Evolutionary conservation across 2,888 invertebrate genomes (phyloP), one percentile per base, ranked within the genome.

Genomic region (Philereme vetulata): DNA sequence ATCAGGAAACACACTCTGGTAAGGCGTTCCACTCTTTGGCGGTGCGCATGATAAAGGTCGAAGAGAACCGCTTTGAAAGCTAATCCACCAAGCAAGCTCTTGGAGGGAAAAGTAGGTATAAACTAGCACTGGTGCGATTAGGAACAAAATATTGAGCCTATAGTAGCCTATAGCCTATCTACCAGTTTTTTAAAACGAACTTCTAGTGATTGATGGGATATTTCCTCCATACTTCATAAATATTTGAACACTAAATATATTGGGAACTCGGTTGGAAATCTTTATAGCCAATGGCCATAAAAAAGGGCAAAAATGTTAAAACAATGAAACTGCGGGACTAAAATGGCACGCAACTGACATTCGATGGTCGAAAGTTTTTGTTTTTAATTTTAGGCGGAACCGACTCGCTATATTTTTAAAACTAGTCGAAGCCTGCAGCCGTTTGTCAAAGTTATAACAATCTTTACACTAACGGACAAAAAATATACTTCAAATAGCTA

Each of bases 241-340:
- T 38, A 1, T 38, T 8, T 38, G 38, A 38, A 38, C 38, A 8
- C 8, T 7, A 4, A 38, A 6, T 4, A 38, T 38, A 38, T 6
- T 38, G 38, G 6, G 8, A 38, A 38, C 38, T 0, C 8, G 3
- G 5, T 38, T 38, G 7, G 38, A 21, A 44, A 33, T 49, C 8
- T 51, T 48, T 48, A 51, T 56, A 50, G n/a, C 11, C 21, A 32
- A 38, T 35, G 9, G 32, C n/a, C 43, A 51, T 55, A 60, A 56
- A 56, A 35, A 5, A 43, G 45, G 48, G 46, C 40, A 42, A 34
- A 56, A 62, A 58, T 47, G 33, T 38, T 10, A 9, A 40, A 58
- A 62, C 55, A 62, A 62, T 56, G 46, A 52, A 55, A 46, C 42
- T 45, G 49, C 36, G 44, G 9, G 35, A 35, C 55, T n/a, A 36